Evolutionary conservation across 2,888 invertebrate genomes (phyloP).

Genomic region (Smittia aterrima): DNA sequence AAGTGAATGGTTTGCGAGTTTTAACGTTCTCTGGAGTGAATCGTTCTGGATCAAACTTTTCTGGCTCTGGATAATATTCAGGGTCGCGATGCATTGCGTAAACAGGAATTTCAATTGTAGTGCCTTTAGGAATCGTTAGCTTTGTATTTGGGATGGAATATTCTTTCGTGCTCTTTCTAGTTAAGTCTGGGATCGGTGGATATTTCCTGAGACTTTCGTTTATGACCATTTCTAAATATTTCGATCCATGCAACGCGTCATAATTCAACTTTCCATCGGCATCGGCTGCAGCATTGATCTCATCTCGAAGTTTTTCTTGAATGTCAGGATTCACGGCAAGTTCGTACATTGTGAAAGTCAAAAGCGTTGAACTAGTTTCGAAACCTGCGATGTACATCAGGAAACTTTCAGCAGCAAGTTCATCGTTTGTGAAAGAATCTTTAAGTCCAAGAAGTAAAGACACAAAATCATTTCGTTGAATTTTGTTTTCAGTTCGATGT

Average conservation of each 20-base stretch:
- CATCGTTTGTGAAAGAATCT: neutral
- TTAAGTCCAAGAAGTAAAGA: slow-evolving; percentile 43
- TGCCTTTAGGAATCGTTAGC: slow-evolving; percentile 19
- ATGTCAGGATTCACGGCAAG: neutral
- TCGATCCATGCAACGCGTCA: slow-evolving; percentile 50
- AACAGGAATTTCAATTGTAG: slow-evolving; percentile 29
- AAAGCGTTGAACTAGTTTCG: neutral
- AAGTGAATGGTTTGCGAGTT: slow-evolving; percentile 43
- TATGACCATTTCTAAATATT: slow-evolving; percentile 55
- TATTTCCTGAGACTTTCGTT: slow-evolving; percentile 44
- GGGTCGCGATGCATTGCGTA: slow-evolving; percentile 25
- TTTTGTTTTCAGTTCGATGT: slow-evolving; percentile 51
- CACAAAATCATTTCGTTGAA: slow-evolving; percentile 24
- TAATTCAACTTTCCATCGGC: slow-evolving; percentile 49
- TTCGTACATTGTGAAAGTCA: neutral
- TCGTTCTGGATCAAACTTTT: slow-evolving; percentile 27
- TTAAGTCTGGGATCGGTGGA: slow-evolving; percentile 26
- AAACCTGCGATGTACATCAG: slow-evolving; percentile 50
- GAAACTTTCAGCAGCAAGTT: slow-evolving; percentile 35
- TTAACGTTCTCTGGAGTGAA: slow-evolving; percentile 33
- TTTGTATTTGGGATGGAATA: neutral
- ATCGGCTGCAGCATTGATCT: slow-evolving; percentile 51
- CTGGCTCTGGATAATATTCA: slow-evolving; percentile 17
- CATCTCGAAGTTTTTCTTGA: slow-evolving; percentile 48
- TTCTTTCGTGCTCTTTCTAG: neutral